These are phyloP conservation scores for Taenaris catops DNA, from an alignment of 2,888 invertebrate genomes.

Conservation along the genomic window DNA sequence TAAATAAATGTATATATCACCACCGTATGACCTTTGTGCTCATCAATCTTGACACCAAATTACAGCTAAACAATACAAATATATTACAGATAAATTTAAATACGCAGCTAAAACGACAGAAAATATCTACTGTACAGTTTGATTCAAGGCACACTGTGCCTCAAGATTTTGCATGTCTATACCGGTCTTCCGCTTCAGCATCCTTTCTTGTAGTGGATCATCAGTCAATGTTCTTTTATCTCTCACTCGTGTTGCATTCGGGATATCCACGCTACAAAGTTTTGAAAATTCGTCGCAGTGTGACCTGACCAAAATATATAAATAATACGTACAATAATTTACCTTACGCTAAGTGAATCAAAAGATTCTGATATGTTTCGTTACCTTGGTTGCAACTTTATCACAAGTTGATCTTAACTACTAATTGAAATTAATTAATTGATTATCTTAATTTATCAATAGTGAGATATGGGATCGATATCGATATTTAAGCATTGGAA, in stretches of 20 bases:
- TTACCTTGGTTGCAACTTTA: constrained; percentile 85
- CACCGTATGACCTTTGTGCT: constrained; percentile 33
- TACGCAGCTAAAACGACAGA: constrained; percentile 20
- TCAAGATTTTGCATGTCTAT: too few relatives aligned
- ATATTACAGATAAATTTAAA: constrained; percentile 24
- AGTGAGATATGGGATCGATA: constrained; percentile 43
- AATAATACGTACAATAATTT: constrained; percentile 23
- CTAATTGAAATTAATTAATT: constrained; percentile 66
- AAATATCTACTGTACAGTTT: constrained; percentile 46
- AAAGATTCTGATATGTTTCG: constrained; percentile 86
- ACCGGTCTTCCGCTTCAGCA: too few relatives aligned
- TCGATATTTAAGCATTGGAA: too few relatives aligned
- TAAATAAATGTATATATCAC: too few relatives aligned
- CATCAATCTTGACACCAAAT: constrained; percentile 25
- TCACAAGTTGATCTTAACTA: constrained; percentile 74
- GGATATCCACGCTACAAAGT: too few relatives aligned
- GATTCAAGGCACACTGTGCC: constrained; percentile 13
- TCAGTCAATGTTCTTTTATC: too few relatives aligned
- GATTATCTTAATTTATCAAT: constrained; percentile 43
- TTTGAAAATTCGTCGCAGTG: neutral
- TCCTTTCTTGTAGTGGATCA: too few relatives aligned
- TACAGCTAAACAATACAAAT: constrained; percentile 25
- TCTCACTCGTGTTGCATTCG: too few relatives aligned
- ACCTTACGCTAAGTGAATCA: constrained; percentile 79
- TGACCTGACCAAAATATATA: constrained; percentile 25